Percentiles rank a stretch among this genome's conserved stretches.
Conservation (phyloP, 2,888 invertebrate species). For the Cephus runcator region DNA sequence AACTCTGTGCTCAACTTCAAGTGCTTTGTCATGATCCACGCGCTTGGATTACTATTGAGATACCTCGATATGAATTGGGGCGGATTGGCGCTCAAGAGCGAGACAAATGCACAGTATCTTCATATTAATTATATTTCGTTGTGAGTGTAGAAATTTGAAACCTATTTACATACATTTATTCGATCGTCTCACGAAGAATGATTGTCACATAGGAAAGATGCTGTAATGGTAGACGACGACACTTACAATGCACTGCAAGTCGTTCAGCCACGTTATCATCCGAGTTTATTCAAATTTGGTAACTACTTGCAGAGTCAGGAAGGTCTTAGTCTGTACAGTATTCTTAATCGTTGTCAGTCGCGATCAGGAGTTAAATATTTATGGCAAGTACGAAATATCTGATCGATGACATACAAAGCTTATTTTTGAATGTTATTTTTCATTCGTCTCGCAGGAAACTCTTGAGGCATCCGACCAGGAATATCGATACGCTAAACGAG, state of each 20-base stretch:
- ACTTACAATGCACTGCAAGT: slow-evolving; percentile 82
- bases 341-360: slow-evolving; percentile 79
- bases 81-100: slow-evolving; percentile 66
- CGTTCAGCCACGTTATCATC: slow-evolving; percentile 78
- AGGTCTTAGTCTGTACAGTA: slow-evolving; percentile 78
- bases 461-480: slow-evolving; percentile 77
- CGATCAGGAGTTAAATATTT: slow-evolving; percentile 74
- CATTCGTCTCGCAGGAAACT: slow-evolving; percentile 68
- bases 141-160: slow-evolving; percentile 65
- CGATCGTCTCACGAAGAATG: neutral
- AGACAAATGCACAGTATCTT: slow-evolving; percentile 68
- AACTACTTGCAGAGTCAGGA: slow-evolving; percentile 71
- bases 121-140: slow-evolving; percentile 71
- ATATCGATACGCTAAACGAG: slow-evolving; percentile 70
- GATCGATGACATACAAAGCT: neutral
- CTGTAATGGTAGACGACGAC: slow-evolving; percentile 78
- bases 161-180: neutral
- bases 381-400: slow-evolving; percentile 66
- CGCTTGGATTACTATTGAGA: slow-evolving; percentile 77
- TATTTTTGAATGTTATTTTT: slow-evolving; percentile 6
- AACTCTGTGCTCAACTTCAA: slow-evolving; percentile 74
- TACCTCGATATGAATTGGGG: slow-evolving; percentile 77
- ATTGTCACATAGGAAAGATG: slow-evolving; percentile 69
- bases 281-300: slow-evolving; percentile 79
- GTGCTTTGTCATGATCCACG: slow-evolving; percentile 73